A percentile compares a stretch with the other conserved stretches of the same genome.
Evolutionary conservation across 1,140 invertebrate genomes (phyloP).

Genomic region (Bombus impatiens): DNA sequence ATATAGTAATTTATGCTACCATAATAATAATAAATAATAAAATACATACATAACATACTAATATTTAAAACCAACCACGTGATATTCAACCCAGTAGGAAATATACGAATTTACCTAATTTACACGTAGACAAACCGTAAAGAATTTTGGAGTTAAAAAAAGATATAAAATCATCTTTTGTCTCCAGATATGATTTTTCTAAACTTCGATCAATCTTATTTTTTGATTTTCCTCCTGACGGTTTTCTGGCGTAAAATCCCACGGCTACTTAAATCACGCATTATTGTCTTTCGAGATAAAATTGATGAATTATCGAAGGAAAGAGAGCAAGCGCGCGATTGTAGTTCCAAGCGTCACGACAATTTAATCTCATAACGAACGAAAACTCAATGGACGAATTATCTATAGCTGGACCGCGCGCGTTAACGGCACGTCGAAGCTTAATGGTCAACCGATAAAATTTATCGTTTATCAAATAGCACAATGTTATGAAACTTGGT

Average conservation of each 20-base stretch:
- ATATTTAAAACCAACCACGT: too few relatives aligned
- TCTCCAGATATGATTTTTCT: not conserved
- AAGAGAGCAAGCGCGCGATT: not conserved
- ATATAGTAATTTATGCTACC: not conserved
- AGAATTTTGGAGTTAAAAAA: not conserved
- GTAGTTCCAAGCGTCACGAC: not conserved
- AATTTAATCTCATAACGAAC: slow-evolving; percentile 2
- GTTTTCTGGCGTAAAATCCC: not conserved
- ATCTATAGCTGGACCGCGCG: not conserved
- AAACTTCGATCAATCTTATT: not conserved
- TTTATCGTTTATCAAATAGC: slow-evolving; percentile 48
- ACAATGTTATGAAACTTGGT: slow-evolving; percentile 31
- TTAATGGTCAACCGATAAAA: slow-evolving; percentile 30
- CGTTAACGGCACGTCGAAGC: not conserved
- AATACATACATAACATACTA: too few relatives aligned
- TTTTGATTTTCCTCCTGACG: not conserved
- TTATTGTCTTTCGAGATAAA: not conserved
- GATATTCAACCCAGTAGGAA: too few relatives aligned
- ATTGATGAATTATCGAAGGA: not conserved
- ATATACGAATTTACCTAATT: too few relatives aligned
- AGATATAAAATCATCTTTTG: not conserved
- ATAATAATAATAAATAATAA: too few relatives aligned
- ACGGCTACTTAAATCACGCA: not conserved
- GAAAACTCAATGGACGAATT: slow-evolving; percentile 34
- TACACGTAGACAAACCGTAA: too few relatives aligned